phyloP scores from a whole-genome alignment of 2,113 vertebrate species.

The Myotis davidii region DNA sequence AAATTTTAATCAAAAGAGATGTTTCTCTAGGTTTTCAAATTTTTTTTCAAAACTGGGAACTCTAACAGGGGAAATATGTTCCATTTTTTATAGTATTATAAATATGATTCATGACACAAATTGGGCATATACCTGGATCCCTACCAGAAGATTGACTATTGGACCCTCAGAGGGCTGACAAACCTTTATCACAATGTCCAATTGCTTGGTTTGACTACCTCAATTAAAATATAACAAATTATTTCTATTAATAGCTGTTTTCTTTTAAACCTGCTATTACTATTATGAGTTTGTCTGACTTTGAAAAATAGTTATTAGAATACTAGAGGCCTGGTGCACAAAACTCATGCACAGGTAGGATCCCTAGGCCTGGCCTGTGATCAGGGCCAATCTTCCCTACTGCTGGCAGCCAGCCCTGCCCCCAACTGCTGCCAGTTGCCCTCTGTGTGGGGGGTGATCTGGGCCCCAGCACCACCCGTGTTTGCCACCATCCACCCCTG shows the following conservation, averaged over 20 bases:
- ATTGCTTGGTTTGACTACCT: background rate
- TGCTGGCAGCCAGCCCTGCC: rapidly evolving
- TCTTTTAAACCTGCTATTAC: conserved; percentile 26
- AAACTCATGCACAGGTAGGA: too few relatives aligned
- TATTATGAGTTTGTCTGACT: conserved; percentile 17
- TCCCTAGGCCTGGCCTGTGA: too few relatives aligned
- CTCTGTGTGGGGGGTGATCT: too few relatives aligned
- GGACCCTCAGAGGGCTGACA: background rate
- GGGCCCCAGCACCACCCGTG: too few relatives aligned
- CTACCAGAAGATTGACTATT: background rate
- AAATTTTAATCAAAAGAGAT: background rate
- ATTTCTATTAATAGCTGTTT: conserved; percentile 38
- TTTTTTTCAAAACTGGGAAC: background rate
- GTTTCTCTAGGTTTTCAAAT: background rate
- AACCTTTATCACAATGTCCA: background rate
- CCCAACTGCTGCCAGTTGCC: too few relatives aligned
- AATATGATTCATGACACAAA: background rate
- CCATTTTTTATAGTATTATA: background rate
- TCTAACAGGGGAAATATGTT: background rate
- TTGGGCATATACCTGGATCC: background rate
- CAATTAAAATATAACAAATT: conserved; percentile 11
- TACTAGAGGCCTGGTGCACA: too few relatives aligned
- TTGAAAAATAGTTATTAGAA: background rate
- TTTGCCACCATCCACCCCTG: too few relatives aligned
- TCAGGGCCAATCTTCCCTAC: too few relatives aligned